Evolutionary conservation across 1,140 invertebrate genomes (phyloP).

Genomic region (Drosophila arawakana): DNA sequence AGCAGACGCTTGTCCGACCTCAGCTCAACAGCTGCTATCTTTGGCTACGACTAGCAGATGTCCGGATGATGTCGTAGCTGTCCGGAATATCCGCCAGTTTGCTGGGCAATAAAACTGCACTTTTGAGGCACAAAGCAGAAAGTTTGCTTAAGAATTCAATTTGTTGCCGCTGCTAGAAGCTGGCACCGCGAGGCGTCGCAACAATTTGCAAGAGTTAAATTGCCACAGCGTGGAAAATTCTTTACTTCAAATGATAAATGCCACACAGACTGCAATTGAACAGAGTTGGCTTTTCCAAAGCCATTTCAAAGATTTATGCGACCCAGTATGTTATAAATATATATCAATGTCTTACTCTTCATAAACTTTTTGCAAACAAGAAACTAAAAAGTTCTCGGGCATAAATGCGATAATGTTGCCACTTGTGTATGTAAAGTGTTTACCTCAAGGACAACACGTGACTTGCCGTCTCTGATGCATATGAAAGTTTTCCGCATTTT

Average conservation of each 20-base stretch:
- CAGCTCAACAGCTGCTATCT: constrained; percentile 27
- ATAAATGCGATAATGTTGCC: constrained; percentile 11
- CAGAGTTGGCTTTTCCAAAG: constrained; percentile 13
- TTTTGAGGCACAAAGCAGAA: constrained; percentile 61
- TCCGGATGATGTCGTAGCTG: not conserved
- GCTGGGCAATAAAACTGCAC: constrained; percentile 75
- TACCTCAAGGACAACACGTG: constrained; percentile 45
- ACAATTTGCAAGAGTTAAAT: constrained; percentile 73
- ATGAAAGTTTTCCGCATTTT: constrained; percentile 25
- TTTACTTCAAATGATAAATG: constrained; percentile 71
- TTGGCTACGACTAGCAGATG: not conserved
- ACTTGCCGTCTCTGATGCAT: constrained; percentile 33
- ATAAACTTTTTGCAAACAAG: constrained; percentile 7
- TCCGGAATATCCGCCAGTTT: not conserved
- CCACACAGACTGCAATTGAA: constrained; percentile 50
- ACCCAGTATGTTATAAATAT: constrained; percentile 66
- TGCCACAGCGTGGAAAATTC: constrained; percentile 35
- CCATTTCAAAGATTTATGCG: constrained; percentile 65
- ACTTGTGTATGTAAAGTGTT: constrained; percentile 22
- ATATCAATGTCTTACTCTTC: constrained; percentile 56
- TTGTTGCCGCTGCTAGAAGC: constrained; percentile 63
- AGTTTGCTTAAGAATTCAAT: constrained; percentile 81
- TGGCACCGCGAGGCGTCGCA: constrained; percentile 39
- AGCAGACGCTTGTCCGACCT: constrained; percentile 44
- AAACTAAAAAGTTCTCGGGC: constrained; percentile 16